Evolutionary conservation across 2,797 vertebrate species (phyloP).

Genomic region (Pseudomugil tenellus): DNA sequence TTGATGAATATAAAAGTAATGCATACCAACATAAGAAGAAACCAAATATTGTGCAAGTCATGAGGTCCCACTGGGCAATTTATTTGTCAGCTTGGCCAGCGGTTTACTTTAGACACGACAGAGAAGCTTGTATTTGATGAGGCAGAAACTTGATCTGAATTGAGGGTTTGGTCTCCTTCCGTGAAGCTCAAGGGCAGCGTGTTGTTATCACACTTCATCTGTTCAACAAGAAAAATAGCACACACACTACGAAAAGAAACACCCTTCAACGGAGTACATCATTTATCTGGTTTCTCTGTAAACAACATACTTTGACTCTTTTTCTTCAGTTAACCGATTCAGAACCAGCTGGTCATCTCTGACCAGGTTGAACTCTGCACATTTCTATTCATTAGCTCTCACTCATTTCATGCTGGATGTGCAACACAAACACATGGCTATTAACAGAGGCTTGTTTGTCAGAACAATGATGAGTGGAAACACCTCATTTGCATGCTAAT

Average conservation of each 20-base stretch:
- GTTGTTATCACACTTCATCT: conserved; percentile 28
- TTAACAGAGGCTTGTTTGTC: conserved; percentile 53
- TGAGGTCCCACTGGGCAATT: background rate
- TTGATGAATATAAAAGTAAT: conserved; percentile 6
- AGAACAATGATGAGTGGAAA: conserved; percentile 50
- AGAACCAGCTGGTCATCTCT: background rate
- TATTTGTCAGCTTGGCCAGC: conserved; percentile 27
- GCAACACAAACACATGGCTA: conserved; percentile 39
- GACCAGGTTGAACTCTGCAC: conserved; percentile 21
- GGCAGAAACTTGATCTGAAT: conserved; percentile 32
- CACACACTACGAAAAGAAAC: conserved; percentile 1
- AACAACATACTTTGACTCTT: conserved; percentile 11
- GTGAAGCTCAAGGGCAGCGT: conserved; percentile 26
- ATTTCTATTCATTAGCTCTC: conserved; percentile 45
- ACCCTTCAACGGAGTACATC: background rate
- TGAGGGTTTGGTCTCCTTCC: conserved; percentile 15
- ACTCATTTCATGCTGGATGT: conserved; percentile 35
- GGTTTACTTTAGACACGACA: conserved; percentile 14
- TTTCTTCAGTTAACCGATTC: background rate
- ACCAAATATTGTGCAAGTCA: conserved; percentile 8
- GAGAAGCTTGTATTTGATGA: conserved; percentile 16
- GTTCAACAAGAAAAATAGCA: conserved; percentile 25
- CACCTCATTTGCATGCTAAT: conserved; percentile 59
- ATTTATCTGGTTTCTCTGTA: background rate
- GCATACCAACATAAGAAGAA: conserved; percentile 6